Conservation (phyloP, 2,113 vertebrate genomes). For the Rutilus rutilus region DNA sequence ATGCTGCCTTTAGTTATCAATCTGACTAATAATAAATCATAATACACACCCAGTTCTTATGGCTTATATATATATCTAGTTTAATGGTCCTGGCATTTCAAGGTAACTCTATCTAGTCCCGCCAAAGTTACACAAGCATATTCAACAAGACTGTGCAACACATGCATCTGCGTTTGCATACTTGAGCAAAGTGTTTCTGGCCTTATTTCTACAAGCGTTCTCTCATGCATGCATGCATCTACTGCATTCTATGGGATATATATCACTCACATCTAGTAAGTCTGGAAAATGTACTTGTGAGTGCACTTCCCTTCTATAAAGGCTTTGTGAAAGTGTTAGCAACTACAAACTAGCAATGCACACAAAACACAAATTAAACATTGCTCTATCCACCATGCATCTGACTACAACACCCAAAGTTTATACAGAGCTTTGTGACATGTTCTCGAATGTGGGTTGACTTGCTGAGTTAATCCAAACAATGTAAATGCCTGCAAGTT, state of each 20-base stretch:
- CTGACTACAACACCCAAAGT: constrained; percentile 66
- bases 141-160: neutral
- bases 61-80: neutral
- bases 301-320: neutral
- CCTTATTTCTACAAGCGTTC: neutral
- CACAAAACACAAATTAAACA: constrained; percentile 66
- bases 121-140: constrained; percentile 4
- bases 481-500: neutral
- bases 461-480: constrained; percentile 33
- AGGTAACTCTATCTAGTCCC: neutral
- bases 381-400: constrained; percentile 35
- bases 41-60: constrained; percentile 22
- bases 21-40: neutral
- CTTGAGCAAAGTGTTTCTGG: neutral
- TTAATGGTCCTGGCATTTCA: neutral
- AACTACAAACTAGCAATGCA: neutral
- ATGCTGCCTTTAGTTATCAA: neutral
- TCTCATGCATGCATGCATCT: neutral
- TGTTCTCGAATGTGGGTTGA: neutral
- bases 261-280: neutral
- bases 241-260: neutral
- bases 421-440: constrained; percentile 55
- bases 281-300: neutral
- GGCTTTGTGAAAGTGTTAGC: constrained; percentile 51
- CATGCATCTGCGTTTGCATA: neutral